phyloP scores from a whole-genome alignment of 2,888 invertebrate genomes.

The Dryadula phaetusa region DNA sequence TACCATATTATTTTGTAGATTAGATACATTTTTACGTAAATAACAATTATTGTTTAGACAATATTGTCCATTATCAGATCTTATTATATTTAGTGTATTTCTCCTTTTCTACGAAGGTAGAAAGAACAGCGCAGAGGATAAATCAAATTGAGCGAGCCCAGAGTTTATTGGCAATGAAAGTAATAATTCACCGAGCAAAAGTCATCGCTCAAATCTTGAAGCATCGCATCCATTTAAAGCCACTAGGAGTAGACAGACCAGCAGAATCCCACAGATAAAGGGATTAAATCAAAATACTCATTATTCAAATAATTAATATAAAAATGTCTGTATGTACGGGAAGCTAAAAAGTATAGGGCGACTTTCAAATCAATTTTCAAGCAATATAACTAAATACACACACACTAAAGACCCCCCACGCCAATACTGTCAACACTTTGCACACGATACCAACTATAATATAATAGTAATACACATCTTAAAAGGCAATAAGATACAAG shows the following conservation, averaged over 20 bases:
- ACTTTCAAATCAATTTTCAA: not conserved
- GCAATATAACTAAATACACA: not conserved
- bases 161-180: constrained; percentile 69
- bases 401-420: constrained; percentile 1
- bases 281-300: too few relatives aligned
- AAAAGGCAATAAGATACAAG: constrained; percentile 37
- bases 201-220: constrained; percentile 70
- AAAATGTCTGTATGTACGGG: too few relatives aligned
- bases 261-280: constrained; percentile 79
- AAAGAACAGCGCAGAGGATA: constrained; percentile 72
- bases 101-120: constrained; percentile 85
- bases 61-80: too few relatives aligned
- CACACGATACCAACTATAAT: constrained; percentile 41
- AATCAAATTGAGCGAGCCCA: constrained; percentile 72
- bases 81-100: too few relatives aligned
- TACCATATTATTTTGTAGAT: constrained; percentile 4
- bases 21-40: constrained; percentile 2
- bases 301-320: constrained; percentile 1
- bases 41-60: not conserved
- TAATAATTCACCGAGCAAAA: constrained; percentile 76
- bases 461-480: constrained; percentile 20
- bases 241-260: constrained; percentile 72
- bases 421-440: constrained; percentile 27
- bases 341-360: too few relatives aligned
- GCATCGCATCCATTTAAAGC: constrained; percentile 68